phyloP scores from a whole-genome alignment of 2,113 vertebrate genomes.

The Muntiacus muntjak region DNA sequence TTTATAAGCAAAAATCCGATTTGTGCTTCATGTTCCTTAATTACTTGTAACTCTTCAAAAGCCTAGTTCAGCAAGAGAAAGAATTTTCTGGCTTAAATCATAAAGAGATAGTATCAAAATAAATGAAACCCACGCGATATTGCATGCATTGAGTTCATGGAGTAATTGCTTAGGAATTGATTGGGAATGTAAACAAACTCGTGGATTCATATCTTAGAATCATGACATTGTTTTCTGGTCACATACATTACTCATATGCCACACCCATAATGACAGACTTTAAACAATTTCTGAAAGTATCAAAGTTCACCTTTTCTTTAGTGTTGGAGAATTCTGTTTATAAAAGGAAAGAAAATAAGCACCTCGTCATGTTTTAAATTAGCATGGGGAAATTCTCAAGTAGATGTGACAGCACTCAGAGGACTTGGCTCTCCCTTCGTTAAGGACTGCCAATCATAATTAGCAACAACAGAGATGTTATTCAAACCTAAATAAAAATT shows the following conservation, averaged over 20 bases:
- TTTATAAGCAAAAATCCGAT: neutral
- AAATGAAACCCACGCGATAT: neutral
- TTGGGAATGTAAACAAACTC: neutral
- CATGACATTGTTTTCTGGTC: neutral
- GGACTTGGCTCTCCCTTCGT: constrained; percentile 12
- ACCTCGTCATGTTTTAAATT: constrained; percentile 70
- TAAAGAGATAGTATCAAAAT: neutral
- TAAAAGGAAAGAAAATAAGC: constrained; percentile 46
- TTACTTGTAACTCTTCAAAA: constrained; percentile 6
- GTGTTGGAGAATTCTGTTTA: constrained; percentile 57
- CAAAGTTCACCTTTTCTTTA: constrained; percentile 22
- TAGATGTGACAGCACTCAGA: constrained; percentile 62
- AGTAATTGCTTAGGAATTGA: neutral
- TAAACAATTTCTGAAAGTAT: constrained; percentile 35
- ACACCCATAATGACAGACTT: neutral
- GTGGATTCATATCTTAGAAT: neutral
- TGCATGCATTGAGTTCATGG: neutral
- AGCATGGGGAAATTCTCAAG: constrained; percentile 58
- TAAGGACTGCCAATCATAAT: constrained; percentile 75
- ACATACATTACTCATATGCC: neutral
- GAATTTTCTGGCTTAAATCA: neutral
- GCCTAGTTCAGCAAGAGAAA: neutral
- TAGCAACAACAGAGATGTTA: constrained; percentile 70
- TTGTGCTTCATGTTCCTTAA: neutral
- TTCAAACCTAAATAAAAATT: constrained; percentile 71